Percentiles rank a stretch among this genome's conserved stretches.
Evolutionary conservation across 2,888 invertebrate species (phyloP).

Genomic region (Adelognathus sp.): DNA sequence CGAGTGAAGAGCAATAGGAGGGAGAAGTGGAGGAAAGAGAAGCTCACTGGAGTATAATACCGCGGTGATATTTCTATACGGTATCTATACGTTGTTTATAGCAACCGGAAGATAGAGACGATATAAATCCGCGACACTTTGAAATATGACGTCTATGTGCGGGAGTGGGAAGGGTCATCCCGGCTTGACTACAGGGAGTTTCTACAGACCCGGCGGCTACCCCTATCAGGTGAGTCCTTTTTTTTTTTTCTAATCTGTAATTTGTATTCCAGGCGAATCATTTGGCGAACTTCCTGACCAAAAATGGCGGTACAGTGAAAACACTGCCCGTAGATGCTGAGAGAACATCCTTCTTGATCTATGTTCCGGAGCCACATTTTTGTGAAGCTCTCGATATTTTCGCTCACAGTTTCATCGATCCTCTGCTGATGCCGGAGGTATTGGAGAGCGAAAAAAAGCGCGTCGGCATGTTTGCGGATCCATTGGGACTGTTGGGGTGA

Average conservation of each 20-base stretch:
- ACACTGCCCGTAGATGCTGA: no score
- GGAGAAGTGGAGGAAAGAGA: slow-evolving; percentile 20
- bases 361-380: no score
- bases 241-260: background rate
- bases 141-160: slow-evolving; percentile 85
- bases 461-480: no score
- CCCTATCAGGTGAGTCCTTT: slow-evolving; percentile 79
- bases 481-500: no score
- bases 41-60: slow-evolving; percentile 11
- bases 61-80: background rate
- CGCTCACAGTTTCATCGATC: no score
- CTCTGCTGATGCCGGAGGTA: no score
- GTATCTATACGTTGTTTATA: background rate
- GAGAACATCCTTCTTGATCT: no score
- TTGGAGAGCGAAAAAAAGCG: no score
- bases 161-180: slow-evolving; percentile 86
- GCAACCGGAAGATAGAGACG: background rate
- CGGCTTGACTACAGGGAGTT: slow-evolving; percentile 84
- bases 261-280: no score
- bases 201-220: slow-evolving; percentile 82
- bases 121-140: slow-evolving; percentile 21
- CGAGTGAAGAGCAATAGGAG: slow-evolving; percentile 26
- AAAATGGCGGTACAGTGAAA: no score
- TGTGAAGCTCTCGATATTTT: no score
- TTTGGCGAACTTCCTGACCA: no score